Evolutionary conservation across 2,888 invertebrate species (phyloP), one percentile per base, ranked within the genome.

Genomic region (Acrocera orbiculus): DNA sequence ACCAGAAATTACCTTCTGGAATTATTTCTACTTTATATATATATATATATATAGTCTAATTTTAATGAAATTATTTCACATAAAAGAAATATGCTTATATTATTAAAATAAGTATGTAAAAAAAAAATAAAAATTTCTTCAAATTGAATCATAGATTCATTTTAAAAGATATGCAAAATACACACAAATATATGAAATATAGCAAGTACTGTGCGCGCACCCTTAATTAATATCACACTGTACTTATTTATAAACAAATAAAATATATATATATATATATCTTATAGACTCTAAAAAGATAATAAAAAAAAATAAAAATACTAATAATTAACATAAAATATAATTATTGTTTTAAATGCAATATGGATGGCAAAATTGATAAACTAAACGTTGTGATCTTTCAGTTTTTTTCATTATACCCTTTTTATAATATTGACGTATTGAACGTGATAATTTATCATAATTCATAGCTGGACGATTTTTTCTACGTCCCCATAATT

Each of bases 381-480:
- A 98, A 41, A 98, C 96, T 49, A 98, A 73, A 56, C 98, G 73
- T 64, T 98, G 96, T 46, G 93, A 92, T 43, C 95, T 70, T 57
- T 93, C 93, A 2, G 96, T 96, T 62, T 98, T 98, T 71, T 93
- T 93, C 87, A 95, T 92, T 59, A 96, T 95, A 36, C 93, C 93
- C 63, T 96, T 98, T 64, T 96, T 95, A 71, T 98, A 98, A 65
- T 95, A 95, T 60, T 98, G 96, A 32, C 98, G 67, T 54, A 98
- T 92, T 46, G 93, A 95, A 36, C 98, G 73, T 43, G 92, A 93
- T 30, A 98, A 66, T 60, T 98, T 98, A 67, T 98, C 98, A 65
- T 98, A 98, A 67, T 98, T 98, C 96, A 98, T 98, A 17, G 93
- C 93, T 0, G 95, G 93, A 8, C 96, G 71, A 65, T 98, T 96